Evolutionary conservation across 2,888 invertebrate genomes (phyloP).

Genomic region (Eupithecia vulgata): DNA sequence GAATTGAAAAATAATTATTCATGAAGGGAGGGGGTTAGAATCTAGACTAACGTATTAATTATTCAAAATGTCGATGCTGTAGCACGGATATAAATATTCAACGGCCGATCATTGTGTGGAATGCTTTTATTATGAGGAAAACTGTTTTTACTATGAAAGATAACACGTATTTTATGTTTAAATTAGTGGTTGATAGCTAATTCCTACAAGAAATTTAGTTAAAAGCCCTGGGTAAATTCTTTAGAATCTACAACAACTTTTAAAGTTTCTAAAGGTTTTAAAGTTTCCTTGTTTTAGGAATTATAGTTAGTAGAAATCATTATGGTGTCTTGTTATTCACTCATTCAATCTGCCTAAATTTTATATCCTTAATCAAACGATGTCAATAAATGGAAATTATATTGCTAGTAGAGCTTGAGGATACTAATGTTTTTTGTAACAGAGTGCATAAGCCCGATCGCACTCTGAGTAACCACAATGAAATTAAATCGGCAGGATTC

Average conservation of each 20-base stretch:
- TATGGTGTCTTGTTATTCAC: background rate
- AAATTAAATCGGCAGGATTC: too few species aligned
- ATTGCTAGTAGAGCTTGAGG: background rate
- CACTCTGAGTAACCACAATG: too few species aligned
- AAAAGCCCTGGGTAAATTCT: background rate
- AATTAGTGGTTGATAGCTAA: background rate
- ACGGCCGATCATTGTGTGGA: slow-evolving; percentile 55
- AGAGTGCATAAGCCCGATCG: too few species aligned
- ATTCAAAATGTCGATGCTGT: slow-evolving; percentile 78
- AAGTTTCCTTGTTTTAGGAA: too few species aligned
- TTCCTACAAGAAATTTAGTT: background rate
- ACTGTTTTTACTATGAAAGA: background rate
- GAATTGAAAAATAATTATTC: slow-evolving; percentile 52
- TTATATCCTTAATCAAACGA: background rate
- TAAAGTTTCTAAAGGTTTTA: background rate
- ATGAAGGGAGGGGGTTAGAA: slow-evolving; percentile 54
- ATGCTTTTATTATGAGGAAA: slow-evolving; percentile 22
- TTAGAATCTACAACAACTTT: background rate
- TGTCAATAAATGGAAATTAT: background rate
- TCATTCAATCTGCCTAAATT: background rate
- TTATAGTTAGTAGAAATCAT: background rate
- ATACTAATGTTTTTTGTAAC: too few species aligned
- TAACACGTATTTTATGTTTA: background rate
- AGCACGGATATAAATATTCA: slow-evolving; percentile 79
- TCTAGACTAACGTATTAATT: slow-evolving; percentile 66